These are phyloP conservation scores for Chamaea fasciata DNA, from an alignment of 2,113 vertebrate genomes.

Conservation along the genomic window DNA sequence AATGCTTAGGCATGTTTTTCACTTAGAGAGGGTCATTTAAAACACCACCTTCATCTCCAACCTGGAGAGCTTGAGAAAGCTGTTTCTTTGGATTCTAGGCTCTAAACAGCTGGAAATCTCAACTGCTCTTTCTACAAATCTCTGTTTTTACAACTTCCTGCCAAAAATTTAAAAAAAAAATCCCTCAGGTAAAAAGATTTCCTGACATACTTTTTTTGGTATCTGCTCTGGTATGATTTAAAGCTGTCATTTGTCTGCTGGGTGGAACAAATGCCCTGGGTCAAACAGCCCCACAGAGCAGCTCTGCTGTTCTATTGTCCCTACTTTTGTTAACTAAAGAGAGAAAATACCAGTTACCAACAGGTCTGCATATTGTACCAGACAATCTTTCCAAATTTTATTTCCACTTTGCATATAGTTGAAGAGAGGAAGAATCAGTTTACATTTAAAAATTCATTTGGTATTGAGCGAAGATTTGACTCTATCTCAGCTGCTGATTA, in stretches of 20 bases:
- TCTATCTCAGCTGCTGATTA: neutral
- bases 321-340: neutral
- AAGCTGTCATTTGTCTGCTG: neutral
- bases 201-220: neutral
- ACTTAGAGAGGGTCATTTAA: neutral
- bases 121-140: neutral
- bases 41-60: neutral
- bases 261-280: neutral
- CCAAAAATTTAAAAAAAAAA: neutral
- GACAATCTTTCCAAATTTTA: neutral
- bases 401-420: neutral
- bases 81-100: neutral
- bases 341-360: neutral
- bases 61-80: neutral
- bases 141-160: constrained; percentile 2
- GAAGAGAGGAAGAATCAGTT: neutral
- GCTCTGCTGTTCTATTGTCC: neutral
- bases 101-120: constrained; percentile 13
- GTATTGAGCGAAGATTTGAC: neutral
- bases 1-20: neutral
- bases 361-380: neutral
- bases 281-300: neutral
- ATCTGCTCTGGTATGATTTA: neutral
- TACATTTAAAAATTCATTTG: neutral
- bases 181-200: neutral